phyloP scores from a whole-genome alignment of 2,113 vertebrate species.

The Hippocampus mohnikei region DNA sequence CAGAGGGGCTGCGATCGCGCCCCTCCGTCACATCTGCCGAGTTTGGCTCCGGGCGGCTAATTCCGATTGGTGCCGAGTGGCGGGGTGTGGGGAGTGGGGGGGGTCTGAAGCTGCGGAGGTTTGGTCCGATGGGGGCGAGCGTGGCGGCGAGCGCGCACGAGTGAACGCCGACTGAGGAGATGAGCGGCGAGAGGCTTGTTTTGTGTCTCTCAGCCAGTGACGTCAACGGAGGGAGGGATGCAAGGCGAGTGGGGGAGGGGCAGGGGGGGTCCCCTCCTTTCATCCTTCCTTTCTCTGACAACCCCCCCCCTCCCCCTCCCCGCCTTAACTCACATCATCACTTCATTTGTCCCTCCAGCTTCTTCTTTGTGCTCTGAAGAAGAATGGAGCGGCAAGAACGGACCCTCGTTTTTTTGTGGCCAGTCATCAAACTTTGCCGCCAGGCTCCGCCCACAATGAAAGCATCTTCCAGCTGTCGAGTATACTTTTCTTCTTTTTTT shows the following conservation, averaged over 20 bases:
- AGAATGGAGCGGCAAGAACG: neutral
- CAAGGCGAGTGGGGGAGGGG: neutral
- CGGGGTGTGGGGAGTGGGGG: neutral
- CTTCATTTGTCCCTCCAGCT: conserved; percentile 5
- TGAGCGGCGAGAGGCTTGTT: conserved; percentile 71
- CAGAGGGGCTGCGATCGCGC: conserved; percentile 25
- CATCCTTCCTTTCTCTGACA: conserved; percentile 27
- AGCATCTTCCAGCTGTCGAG: too few species aligned
- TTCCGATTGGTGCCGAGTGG: neutral
- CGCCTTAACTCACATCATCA: conserved; percentile 11
- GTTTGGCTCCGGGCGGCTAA: conserved; percentile 10
- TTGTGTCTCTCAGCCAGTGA: conserved; percentile 78
- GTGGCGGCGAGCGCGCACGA: conserved; percentile 31
- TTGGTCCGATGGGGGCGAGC: conserved; percentile 6
- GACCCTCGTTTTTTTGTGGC: neutral
- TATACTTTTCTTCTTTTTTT: too few species aligned
- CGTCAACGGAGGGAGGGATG: conserved; percentile 64
- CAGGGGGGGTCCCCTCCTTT: neutral
- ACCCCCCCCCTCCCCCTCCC: conserved; percentile 21
- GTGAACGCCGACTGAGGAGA: conserved; percentile 57
- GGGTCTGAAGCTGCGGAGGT: neutral
- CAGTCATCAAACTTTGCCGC: neutral
- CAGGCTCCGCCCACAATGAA: neutral
- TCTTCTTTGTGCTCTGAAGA: neutral
- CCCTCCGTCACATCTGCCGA: conserved; percentile 3